Base-by-base conservation (phyloP, 1,140 invertebrate species). In the Drosophila setifemur region DNA sequence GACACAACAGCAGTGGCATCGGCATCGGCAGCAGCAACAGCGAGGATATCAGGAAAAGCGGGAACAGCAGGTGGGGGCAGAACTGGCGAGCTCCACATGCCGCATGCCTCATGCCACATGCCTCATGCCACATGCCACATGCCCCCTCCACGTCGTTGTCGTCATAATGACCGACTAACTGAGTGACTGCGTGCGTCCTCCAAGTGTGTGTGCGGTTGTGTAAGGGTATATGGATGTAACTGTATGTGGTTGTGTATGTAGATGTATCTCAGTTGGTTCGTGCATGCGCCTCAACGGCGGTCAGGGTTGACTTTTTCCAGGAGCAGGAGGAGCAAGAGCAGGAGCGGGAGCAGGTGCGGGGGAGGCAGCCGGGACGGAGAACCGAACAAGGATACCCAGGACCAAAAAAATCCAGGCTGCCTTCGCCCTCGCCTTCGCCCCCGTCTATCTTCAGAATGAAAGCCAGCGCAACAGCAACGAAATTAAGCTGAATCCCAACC, bases 101-200 rank as follows among this genome's bases (percentile, higher is more conserved):
- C 18, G 2, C 11, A 43, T 2, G 7, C 14, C 55, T 35, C 23
- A 40, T 18, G 16, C 52, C 28, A 29, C 19, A 28, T 48, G 25
- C 16, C 11, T 28, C 58, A n/a, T n/a, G n/a, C 16, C 42, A 64
- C 25, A 40, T 18, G 16, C 52, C 28, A 29, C 19, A 28, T 48
- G 25, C 16, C 11, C 26, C 58, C 39, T 18, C 45, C 21, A 28
- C 33, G 18, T 58, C 52, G 54, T 71, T 60, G 14, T 71, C 54
- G 60, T 82, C 68, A 75, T 82, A 82, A 83, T 82, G 78, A 83
- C 73, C 73, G 73, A 77, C 73, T 83, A 83, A 82, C 78, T 83
- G 61, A 69, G 73, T 77, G 54, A 71, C 67, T 50, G 42, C 42
- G 25, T 54, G 18, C 52, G 28, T 49, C 21, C 19, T 58, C 5